Base-by-base conservation (phyloP, 1,140 invertebrate genomes). In the Drosophila mauritiana region DNA sequence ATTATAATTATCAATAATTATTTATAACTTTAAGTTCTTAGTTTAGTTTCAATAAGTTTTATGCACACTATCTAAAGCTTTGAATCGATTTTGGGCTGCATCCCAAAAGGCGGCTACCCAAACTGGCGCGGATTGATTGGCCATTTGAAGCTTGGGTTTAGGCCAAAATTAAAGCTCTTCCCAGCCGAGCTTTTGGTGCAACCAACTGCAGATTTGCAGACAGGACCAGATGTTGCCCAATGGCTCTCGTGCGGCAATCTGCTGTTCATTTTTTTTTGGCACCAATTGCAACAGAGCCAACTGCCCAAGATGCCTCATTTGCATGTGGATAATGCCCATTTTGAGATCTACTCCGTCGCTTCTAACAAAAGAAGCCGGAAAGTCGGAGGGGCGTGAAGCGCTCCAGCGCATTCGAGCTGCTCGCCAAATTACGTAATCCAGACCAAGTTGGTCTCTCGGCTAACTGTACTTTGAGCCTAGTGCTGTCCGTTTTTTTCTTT, bases 331-430 rank as follows among this genome's bases (percentile, higher is more conserved):
- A 48, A 67, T 68, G 54, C 56, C 77, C 79, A 75, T 82, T 82
- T 77, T 43, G 55, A 65, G 58, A 68, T 57, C 59, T 39, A 27
- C 51, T 57, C 62, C 61, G 36, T 61, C 43, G 54, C 61, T 79
- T 79, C 76, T 73, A 79, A 73, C 68, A 79, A 73, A 73, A 55
- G 70, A 68, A 76, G 25, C 20, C 57, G 40, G 25, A 34, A 34
- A 61, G 45, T 53, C 34, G 40, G 52, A 73, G 53, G 59, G 59
- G 59, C 54, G 59, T 70, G 73, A 79, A 82, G 70, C 83, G 84
- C 80, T 89, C 77, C 56, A 89, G 84, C 83, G 73, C 73, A 65
- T 67, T 80, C 58, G 81, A 73, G 46, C 25, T 49, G 25, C 46
- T 15, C 67, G 73, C 73, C 75, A 54, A 70, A 77, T 77, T 77